Evolutionary conservation across 2,888 invertebrate genomes (phyloP).

Genomic region (Catonia carolina): DNA sequence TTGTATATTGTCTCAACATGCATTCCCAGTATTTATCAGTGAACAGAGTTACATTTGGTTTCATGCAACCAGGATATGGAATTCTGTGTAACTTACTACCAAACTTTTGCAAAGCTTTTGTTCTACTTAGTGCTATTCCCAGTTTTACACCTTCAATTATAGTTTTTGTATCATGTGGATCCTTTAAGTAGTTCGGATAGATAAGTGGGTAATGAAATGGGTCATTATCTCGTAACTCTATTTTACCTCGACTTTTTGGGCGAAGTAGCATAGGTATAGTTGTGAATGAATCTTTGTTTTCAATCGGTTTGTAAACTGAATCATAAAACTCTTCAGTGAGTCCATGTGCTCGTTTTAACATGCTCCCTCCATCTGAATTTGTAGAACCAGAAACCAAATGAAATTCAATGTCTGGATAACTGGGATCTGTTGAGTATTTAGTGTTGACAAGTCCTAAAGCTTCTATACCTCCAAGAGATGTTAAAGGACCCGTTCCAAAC

Average conservation of each 20-base stretch:
- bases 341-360: slow-evolving; percentile 73
- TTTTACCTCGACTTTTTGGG: slow-evolving; percentile 74
- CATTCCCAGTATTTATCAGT: slow-evolving; percentile 81
- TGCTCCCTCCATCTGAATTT: slow-evolving; percentile 81
- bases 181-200: slow-evolving; percentile 83
- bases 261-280: slow-evolving; percentile 71
- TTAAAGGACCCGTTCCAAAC: slow-evolving; percentile 74
- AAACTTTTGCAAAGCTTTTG: slow-evolving; percentile 65
- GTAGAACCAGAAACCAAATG: slow-evolving; percentile 84
- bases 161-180: slow-evolving; percentile 70
- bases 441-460: slow-evolving; percentile 80
- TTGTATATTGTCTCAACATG: slow-evolving; percentile 74
- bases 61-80: slow-evolving; percentile 70
- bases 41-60: slow-evolving; percentile 56
- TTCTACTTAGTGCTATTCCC: slow-evolving; percentile 69
- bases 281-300: slow-evolving; percentile 73
- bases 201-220: slow-evolving; percentile 85
- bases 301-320: slow-evolving; percentile 65
- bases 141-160: slow-evolving; percentile 82
- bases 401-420: slow-evolving; percentile 85
- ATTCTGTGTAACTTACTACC: slow-evolving; percentile 63
- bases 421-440: slow-evolving; percentile 72
- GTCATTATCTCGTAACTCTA: slow-evolving; percentile 73
- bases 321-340: slow-evolving; percentile 67
- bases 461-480: slow-evolving; percentile 60